These are phyloP conservation scores for Brachylomia viminalis DNA, from an alignment of 2,888 invertebrate genomes.

Conservation along the genomic window DNA sequence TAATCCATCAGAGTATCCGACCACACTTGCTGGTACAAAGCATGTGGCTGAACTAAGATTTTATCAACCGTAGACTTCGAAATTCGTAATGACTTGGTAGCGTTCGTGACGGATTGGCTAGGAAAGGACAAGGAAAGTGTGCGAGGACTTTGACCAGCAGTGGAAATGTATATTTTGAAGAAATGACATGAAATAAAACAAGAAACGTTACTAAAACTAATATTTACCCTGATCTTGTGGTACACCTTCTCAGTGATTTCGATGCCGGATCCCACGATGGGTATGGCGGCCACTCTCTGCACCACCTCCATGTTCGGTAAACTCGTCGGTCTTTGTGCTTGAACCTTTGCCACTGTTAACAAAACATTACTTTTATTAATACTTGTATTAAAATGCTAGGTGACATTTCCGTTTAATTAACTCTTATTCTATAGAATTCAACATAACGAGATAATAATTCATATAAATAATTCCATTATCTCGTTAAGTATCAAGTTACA, in stretches of 20 bases:
- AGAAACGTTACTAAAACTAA: background rate
- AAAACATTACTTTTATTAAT: conserved; percentile 25
- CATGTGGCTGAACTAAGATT: no score
- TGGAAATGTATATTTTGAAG: background rate
- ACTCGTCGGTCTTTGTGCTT: conserved; percentile 73
- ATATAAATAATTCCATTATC: background rate
- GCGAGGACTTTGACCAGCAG: background rate
- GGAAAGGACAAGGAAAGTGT: background rate
- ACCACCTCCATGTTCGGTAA: conserved; percentile 93
- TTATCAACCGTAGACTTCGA: background rate
- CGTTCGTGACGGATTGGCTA: background rate
- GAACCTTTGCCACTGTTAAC: conserved; percentile 78
- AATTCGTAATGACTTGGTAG: background rate
- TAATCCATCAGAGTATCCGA: background rate
- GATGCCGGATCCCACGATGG: conserved; percentile 95
- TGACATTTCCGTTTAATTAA: background rate
- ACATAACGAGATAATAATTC: background rate
- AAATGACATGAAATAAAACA: background rate
- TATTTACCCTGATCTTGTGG: conserved; percentile 93
- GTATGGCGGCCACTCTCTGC: conserved; percentile 94
- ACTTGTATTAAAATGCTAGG: background rate
- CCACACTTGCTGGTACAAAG: background rate
- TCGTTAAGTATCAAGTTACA: background rate
- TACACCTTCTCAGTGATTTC: conserved; percentile 94
- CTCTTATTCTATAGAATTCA: background rate